Conservation (phyloP, 2,888 invertebrate genomes). For the Schizotus pectinicornis region DNA sequence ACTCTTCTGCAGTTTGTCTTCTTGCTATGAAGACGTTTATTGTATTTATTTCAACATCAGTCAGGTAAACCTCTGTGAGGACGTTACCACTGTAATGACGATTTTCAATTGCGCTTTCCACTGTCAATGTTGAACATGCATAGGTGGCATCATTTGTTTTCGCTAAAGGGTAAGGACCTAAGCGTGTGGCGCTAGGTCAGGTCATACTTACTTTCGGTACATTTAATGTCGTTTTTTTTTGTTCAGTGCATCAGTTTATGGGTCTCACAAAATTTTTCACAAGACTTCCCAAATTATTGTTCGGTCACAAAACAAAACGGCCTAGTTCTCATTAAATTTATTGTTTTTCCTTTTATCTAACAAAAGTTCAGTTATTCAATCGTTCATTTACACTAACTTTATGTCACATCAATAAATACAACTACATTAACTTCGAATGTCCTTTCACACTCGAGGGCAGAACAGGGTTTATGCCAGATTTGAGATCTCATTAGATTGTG, state of each 20-base stretch:
- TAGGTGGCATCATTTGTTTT: no score
- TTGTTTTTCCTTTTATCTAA: neutral
- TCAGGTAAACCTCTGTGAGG: constrained; percentile 5
- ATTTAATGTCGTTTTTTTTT: no score
- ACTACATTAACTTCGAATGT: constrained; percentile 9
- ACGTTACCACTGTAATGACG: constrained; percentile 1
- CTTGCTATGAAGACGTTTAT: constrained; percentile 8
- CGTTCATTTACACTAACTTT: constrained; percentile 13
- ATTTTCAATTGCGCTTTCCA: no score
- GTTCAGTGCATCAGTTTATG: no score
- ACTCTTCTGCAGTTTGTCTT: constrained; percentile 16
- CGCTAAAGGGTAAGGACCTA: no score
- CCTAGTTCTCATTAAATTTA: constrained; percentile 2
- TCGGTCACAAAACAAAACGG: no score
- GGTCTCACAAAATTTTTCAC: no score
- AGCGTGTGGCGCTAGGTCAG: no score
- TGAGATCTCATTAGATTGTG: constrained; percentile 1
- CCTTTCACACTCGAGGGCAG: constrained; percentile 7
- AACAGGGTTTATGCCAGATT: constrained; percentile 5
- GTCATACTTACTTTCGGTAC: no score
- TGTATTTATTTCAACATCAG: neutral
- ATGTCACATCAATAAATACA: constrained; percentile 22
- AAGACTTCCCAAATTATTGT: no score
- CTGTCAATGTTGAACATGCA: no score
- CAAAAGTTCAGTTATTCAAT: constrained; percentile 13